Evolutionary conservation across 2,113 vertebrate genomes (phyloP), one percentile per base, ranked within the genome.

Genomic region (Oreotrochilus melanogaster): DNA sequence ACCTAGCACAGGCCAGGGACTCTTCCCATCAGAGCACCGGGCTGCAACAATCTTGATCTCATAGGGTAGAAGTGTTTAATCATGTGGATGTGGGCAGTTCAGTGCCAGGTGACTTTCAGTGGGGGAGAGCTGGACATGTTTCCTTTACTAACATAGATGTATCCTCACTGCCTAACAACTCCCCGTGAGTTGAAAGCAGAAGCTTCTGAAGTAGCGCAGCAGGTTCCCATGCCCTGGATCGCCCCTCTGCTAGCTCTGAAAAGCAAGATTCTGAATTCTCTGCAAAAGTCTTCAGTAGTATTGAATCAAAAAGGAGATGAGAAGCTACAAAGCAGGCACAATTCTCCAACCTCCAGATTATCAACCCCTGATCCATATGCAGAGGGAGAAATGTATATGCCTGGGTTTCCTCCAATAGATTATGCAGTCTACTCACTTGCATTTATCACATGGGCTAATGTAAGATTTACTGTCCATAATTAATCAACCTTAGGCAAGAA

Each of bases 401-500:
- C 65, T 83, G 47, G 24, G 14, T 94, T 96, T 90, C 30, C 86
- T 86, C 86, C 78, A 92, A 92, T 45, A 95, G 60, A 78, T 82
- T 78, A 64, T 93, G 51, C 75, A 83, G 88, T 86, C 75, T 95
- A 86, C 35, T 88, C 2, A 0, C 28, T 95, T 76, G 42, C 86
- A 88, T 86, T 86, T 96, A 86, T 95, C 92, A 92, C 64, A 56
- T 22, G 3, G 47, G 35, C 69, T 88, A 93, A 92, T 80, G 64
- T 93, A 95, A 96, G 88, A 93, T 95, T 93, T 96, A 95, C 79
- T 93, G 86, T 90, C 93, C 60, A 6, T 96, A 96, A 96, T 96
- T 96, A 96, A 94, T 96, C 92, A 97, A 95, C 86, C 79, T 83
- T 84, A 94, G 94, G 86, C 93, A 94, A 86, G 92, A 96, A 89